phyloP scores from a whole-genome alignment of 2,888 invertebrate genomes.

The Spisula subtruncata region DNA sequence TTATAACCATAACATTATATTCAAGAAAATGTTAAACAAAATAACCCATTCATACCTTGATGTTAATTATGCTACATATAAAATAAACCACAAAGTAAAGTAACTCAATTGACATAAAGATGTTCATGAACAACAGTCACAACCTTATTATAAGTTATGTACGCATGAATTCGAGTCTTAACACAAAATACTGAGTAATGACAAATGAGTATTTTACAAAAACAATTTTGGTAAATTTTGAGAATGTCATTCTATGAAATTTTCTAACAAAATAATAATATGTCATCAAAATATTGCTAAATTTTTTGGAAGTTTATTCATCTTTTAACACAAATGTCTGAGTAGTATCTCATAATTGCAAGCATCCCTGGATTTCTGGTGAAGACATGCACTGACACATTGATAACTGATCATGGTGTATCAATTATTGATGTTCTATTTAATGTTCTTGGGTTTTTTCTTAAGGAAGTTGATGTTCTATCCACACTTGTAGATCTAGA shows the following conservation, averaged over 20 bases:
- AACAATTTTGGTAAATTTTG: too few species aligned
- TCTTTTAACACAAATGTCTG: background rate
- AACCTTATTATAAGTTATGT: too few species aligned
- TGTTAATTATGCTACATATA: background rate
- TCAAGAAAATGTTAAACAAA: conserved; percentile 5
- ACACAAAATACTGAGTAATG: background rate
- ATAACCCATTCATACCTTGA: background rate
- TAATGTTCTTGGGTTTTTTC: background rate
- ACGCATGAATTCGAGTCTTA: too few species aligned
- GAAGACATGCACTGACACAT: background rate
- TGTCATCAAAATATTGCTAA: too few species aligned
- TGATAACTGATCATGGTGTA: background rate
- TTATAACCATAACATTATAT: conserved; percentile 13
- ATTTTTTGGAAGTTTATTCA: background rate
- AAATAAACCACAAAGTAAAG: background rate
- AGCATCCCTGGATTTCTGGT: background rate
- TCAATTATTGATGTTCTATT: background rate
- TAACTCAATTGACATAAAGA: background rate
- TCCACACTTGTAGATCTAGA: background rate
- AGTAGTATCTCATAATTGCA: background rate
- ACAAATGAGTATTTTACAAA: conserved; percentile 1
- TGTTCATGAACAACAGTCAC: too few species aligned
- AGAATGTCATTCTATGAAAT: too few species aligned
- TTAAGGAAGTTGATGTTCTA: background rate
- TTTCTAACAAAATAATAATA: too few species aligned